Evolutionary conservation across 1,140 invertebrate genomes (phyloP), one percentile per base, ranked within the genome.

Genomic region (Battus philenor): DNA sequence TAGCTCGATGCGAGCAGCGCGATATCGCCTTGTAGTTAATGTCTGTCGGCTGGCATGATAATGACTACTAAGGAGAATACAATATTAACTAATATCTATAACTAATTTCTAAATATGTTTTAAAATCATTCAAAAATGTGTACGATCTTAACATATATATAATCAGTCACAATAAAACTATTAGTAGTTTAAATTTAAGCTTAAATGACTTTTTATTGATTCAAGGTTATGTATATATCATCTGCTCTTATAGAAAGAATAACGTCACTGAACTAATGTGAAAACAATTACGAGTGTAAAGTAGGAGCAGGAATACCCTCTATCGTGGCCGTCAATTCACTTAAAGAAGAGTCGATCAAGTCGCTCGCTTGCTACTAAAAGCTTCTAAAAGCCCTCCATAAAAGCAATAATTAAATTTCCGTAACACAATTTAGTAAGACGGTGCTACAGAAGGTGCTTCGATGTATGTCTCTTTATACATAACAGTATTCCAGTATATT

Each of bases 391-490:
- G 82, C 85, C 68, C 72, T 86, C 78, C 76, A 80, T 85, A 83
- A 86, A 86, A 86, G 85, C 85, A 85, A 87, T 87, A 86, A 87
- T 87, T 84, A 80, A 76, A 86, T 87, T 86, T 66, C 56, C 62
- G 70, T 87, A 87, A 87, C 78, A 64, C 79, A 82, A 85, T 87
- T 87, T 81, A 73, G 68, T 71, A 76, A 81, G 77, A 67, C 71
- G 64, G 70, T 68, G 68, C 68, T 65, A 62, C 56, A 55, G 53
- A 70, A 80, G 71, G 68, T 75, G 51, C 51, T 26, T 38, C 20
- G 34, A 29, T 22, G 27, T 31, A 36, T 31, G 17, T 29, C 41
- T 51, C 43, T 38, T 46, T 46, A 41, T 12, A 27, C 9, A n/a
- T 26, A 26, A 26, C 16, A 41, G 16, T 29, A 27, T 17, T 10